phyloP scores from a whole-genome alignment of 1,140 invertebrate species.

The Camponotus floridanus region DNA sequence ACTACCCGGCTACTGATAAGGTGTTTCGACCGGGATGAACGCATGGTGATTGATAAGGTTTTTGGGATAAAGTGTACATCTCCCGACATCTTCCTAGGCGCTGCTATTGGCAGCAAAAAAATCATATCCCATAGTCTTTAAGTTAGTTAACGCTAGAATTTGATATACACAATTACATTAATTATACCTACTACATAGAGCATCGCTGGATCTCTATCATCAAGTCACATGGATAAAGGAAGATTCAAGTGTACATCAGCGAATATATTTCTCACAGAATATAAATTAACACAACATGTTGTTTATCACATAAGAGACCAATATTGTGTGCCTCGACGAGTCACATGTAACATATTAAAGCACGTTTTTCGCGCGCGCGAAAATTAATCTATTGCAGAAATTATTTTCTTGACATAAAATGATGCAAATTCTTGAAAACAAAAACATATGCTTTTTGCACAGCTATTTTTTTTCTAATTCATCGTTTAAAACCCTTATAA shows the following conservation, averaged over 20 bases:
- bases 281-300: constrained; percentile 43
- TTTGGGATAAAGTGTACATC: constrained; percentile 59
- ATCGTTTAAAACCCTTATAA: not conserved
- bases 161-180: constrained; percentile 82
- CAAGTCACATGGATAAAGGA: constrained; percentile 67
- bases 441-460: constrained; percentile 15
- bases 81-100: constrained; percentile 24
- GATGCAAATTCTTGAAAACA: constrained; percentile 28
- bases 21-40: constrained; percentile 58
- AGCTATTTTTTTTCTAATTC: not conserved
- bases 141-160: constrained; percentile 84
- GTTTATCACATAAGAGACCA: constrained; percentile 32
- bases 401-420: constrained; percentile 26
- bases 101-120: constrained; percentile 54
- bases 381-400: constrained; percentile 23
- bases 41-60: constrained; percentile 63
- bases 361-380: constrained; percentile 21
- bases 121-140: constrained; percentile 80
- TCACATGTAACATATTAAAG: constrained; percentile 9
- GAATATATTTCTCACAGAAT: constrained; percentile 40
- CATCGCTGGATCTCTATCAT: constrained; percentile 81
- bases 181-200: constrained; percentile 84
- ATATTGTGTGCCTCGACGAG: constrained; percentile 53
- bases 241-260: constrained; percentile 69
- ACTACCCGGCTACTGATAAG: constrained; percentile 46